phyloP scores from a whole-genome alignment of 1,140 invertebrate species.

The Drosophila virilis region DNA sequence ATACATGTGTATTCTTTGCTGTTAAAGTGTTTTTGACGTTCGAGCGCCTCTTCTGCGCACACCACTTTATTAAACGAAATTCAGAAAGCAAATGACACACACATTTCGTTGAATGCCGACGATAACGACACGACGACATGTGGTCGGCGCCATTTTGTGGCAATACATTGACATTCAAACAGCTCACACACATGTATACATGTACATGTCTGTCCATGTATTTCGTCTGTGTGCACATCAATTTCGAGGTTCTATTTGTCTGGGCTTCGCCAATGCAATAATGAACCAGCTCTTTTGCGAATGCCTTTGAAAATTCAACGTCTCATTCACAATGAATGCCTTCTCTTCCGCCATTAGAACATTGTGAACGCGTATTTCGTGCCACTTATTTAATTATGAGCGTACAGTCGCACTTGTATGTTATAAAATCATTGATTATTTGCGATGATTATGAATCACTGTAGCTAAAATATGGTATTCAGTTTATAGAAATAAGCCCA shows the following conservation, averaged over 20 bases:
- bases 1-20: slow-evolving; percentile 46
- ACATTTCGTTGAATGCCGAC: slow-evolving; percentile 54
- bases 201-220: slow-evolving; percentile 9
- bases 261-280: slow-evolving; percentile 20
- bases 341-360: slow-evolving; percentile 13
- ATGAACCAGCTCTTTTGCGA: slow-evolving; percentile 1
- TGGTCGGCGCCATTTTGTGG: slow-evolving; percentile 79
- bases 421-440: slow-evolving; percentile 32
- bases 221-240: slow-evolving; percentile 18
- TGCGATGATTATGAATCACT: slow-evolving; percentile 41
- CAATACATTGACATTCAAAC: slow-evolving; percentile 52
- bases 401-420: slow-evolving; percentile 52
- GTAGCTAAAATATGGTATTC: neutral
- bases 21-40: slow-evolving; percentile 49
- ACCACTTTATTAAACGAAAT: slow-evolving; percentile 79
- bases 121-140: slow-evolving; percentile 73
- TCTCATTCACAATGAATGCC: neutral
- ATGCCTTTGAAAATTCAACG: slow-evolving; percentile 16
- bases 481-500: neutral
- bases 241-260: slow-evolving; percentile 37
- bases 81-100: slow-evolving; percentile 73
- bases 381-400: slow-evolving; percentile 57
- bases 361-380: slow-evolving; percentile 14
- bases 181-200: neutral
- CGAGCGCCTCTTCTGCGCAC: slow-evolving; percentile 64